Base-by-base conservation (phyloP, 2,888 invertebrate species). In the Lasioglossum vierecki region DNA sequence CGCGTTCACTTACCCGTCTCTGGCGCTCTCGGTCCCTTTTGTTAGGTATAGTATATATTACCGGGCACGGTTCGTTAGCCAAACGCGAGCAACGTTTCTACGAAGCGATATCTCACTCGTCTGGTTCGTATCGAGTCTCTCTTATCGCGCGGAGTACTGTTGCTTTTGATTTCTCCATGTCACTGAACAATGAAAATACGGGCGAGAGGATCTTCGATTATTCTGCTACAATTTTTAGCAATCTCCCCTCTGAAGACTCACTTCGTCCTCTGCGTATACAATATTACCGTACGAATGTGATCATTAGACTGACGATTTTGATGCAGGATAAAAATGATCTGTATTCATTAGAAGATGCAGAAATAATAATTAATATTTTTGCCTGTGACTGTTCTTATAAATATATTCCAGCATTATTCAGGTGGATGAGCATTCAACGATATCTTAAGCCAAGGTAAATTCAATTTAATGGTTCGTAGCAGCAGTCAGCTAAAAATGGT, bases 41-140 rank as follows among this genome's bases (percentile, higher is more conserved):
- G 57, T 75, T 57, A 79, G 76, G 76, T 68, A 89, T 90, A 85
- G 83, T 86, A 82, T 79, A 76, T n/a, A 66, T 90, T 89, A 85
- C 88, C 76, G 71, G 73, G 82, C 79, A 86, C 84, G 90, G 84
- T 86, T 90, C 88, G 87, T 91, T 91, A 89, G 86, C 84, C 85
- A 88, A 88, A 86, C 87, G 87, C 89, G 57, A 86, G 84, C 71
- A 79, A 79, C 87, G 83, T 88, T 91, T 91, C 88, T 87, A 76
- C 83, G 86, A 88, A 88, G 76, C 83, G 82, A 85, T 90, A 91
- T 86, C 88, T 90, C 84, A 87, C 90, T 87, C 81, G 74, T 57
- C 53, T 57, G 80, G 57, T 41, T 73, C 74, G 83, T 88, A 89
- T 90, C 90, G 82, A 76, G 84, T 89, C 84, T 46, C 78, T 68